These are phyloP conservation scores for Aethes cnicana DNA, from an alignment of 2,888 invertebrate genomes.

Conservation along the genomic window DNA sequence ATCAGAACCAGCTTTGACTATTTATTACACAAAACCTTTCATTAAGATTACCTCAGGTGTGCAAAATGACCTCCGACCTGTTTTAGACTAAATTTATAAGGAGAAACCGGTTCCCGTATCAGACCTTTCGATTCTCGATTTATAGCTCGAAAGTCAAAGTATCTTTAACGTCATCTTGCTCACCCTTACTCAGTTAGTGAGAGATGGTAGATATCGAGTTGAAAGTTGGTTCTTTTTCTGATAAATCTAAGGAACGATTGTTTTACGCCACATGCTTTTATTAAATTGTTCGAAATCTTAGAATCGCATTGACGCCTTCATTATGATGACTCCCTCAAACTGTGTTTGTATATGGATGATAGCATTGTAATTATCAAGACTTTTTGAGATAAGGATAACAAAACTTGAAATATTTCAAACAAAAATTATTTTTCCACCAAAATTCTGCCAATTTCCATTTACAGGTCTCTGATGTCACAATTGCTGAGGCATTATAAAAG, in stretches of 20 bases:
- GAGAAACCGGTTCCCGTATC: constrained; percentile 55
- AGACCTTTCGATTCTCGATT: constrained; percentile 36
- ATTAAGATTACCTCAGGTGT: constrained; percentile 33
- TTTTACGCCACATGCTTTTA: background rate
- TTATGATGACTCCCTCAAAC: too few species aligned
- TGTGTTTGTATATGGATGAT: too few species aligned
- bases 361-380: too few species aligned
- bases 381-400: too few species aligned
- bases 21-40: constrained; percentile 1
- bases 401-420: too few species aligned
- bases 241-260: background rate
- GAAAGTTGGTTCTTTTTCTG: constrained; percentile 7
- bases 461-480: too few species aligned
- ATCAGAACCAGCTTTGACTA: too few species aligned
- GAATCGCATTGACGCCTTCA: too few species aligned
- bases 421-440: too few species aligned
- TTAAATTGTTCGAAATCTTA: background rate
- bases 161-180: constrained; percentile 26
- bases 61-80: constrained; percentile 55
- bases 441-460: too few species aligned
- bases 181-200: constrained; percentile 14
- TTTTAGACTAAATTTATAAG: constrained; percentile 52
- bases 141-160: constrained; percentile 20
- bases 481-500: too few species aligned
- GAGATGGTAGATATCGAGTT: constrained; percentile 28